A percentile compares a stretch with the other conserved stretches of the same genome.
Evolutionary conservation across 1,140 invertebrate species (phyloP).

Genomic region (Cyphomyrmex costatus): DNA sequence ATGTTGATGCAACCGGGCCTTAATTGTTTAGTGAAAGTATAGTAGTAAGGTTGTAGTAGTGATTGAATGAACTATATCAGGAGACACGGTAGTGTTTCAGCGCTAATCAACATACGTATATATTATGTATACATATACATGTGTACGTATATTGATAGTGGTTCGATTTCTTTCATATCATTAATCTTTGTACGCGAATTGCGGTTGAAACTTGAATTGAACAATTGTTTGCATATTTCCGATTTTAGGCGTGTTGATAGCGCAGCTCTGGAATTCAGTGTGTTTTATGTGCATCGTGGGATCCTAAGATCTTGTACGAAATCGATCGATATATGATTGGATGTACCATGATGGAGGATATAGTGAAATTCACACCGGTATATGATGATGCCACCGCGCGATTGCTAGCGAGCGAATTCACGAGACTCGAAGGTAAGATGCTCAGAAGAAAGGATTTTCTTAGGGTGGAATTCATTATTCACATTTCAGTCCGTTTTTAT

Average conservation of each 20-base stretch:
- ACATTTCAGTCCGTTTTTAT: no score
- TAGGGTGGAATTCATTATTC: no score
- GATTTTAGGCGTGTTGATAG: background rate
- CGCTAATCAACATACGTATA: no score
- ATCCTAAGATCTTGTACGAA: background rate
- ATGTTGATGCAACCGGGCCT: no score
- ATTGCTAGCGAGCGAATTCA: slow-evolving; percentile 76
- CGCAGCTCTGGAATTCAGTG: background rate
- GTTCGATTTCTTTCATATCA: background rate
- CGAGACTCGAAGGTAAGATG: slow-evolving; percentile 73
- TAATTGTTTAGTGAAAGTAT: no score
- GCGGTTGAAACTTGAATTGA: background rate
- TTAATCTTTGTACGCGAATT: background rate
- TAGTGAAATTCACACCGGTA: slow-evolving; percentile 67
- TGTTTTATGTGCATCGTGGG: no score
- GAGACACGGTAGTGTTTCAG: no score
- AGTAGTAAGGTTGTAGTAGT: no score
- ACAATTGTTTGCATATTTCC: background rate
- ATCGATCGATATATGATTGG: slow-evolving; percentile 52
- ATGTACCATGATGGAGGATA: background rate
- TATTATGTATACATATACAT: no score
- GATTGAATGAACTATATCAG: no score
- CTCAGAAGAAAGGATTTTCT: background rate
- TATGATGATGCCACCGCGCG: slow-evolving; percentile 74
- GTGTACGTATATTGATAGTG: no score